Conservation (phyloP, 2,888 invertebrate genomes). For the Amphipoea lucens region DNA sequence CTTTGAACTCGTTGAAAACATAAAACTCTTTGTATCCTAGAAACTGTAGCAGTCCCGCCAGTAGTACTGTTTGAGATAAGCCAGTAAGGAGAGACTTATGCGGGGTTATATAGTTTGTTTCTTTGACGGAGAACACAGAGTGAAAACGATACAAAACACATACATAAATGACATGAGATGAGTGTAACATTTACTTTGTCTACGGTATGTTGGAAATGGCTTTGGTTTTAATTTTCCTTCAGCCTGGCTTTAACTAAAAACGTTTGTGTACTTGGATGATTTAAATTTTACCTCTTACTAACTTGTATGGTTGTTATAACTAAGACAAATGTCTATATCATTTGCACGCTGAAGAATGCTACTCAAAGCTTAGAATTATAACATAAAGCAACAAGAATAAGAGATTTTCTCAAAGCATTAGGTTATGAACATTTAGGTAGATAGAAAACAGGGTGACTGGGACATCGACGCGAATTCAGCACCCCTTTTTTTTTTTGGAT, state of each 20-base stretch:
- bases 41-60: neutral
- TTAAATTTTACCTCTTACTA: neutral
- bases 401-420: neutral
- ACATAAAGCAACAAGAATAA: neutral
- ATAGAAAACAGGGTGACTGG: neutral
- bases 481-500: too few relatives aligned
- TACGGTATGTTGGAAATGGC: neutral
- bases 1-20: slow-evolving; percentile 4
- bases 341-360: neutral
- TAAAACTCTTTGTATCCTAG: neutral
- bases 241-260: neutral
- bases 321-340: neutral
- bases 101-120: neutral
- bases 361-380: neutral
- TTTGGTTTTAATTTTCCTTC: neutral
- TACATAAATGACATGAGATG: too few relatives aligned
- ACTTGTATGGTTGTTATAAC: neutral
- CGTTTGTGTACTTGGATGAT: neutral
- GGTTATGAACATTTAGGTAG: neutral
- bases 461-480: too few relatives aligned
- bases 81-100: neutral
- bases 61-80: neutral
- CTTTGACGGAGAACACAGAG: neutral
- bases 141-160: neutral
- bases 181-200: neutral